Conservation (phyloP, 2,797 vertebrate species). For the Zenarchopterus dispar region DNA sequence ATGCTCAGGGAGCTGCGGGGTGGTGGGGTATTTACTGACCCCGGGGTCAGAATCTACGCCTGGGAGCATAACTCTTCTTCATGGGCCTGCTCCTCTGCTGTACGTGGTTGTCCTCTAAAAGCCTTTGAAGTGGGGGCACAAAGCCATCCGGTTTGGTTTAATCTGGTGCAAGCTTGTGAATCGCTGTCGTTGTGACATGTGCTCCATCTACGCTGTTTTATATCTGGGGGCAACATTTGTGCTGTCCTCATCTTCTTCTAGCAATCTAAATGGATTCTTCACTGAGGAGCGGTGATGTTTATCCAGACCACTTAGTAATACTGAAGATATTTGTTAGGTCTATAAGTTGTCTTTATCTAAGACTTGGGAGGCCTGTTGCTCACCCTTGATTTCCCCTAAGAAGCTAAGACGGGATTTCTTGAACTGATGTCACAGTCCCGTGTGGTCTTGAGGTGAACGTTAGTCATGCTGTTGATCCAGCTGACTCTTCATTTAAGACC, state of each 20-base stretch:
- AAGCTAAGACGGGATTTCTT: conserved; percentile 62
- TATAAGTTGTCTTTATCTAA: conserved; percentile 61
- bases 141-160: conserved; percentile 55
- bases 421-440: conserved; percentile 70
- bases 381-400: conserved; percentile 70
- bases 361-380: conserved; percentile 69
- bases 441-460: conserved; percentile 65
- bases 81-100: conserved; percentile 67
- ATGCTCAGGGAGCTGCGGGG: conserved; percentile 57
- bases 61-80: conserved; percentile 73
- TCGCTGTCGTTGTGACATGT: conserved; percentile 57
- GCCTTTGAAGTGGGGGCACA: conserved; percentile 73
- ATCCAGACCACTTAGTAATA: conserved; percentile 60
- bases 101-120: conserved; percentile 69
- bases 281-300: conserved; percentile 54
- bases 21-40: conserved; percentile 66
- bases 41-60: conserved; percentile 60
- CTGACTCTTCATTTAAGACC: conserved; percentile 69
- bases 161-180: conserved; percentile 65
- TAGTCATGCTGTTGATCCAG: conserved; percentile 73
- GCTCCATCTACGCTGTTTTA: conserved; percentile 63
- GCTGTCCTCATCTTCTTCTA: conserved; percentile 32
- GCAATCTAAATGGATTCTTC: conserved; percentile 52
- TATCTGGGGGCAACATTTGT: conserved; percentile 54
- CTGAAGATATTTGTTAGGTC: conserved; percentile 66